Evolutionary conservation across 2,113 vertebrate genomes (phyloP), one percentile per base, ranked within the genome.

Genomic region (Cettia cetti): DNA sequence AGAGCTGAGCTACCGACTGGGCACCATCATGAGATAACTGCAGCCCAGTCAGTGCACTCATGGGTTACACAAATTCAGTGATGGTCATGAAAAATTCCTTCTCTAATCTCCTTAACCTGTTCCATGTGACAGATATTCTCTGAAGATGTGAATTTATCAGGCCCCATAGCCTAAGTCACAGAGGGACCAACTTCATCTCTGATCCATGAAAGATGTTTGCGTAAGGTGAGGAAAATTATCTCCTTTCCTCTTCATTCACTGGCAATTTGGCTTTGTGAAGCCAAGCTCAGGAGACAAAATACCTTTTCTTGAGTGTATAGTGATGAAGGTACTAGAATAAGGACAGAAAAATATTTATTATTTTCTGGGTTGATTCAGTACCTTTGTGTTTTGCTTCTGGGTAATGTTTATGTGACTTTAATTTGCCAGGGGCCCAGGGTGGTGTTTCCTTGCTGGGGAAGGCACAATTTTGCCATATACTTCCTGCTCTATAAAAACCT

Each of bases 41-140:
- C 2, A 10, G 9, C 17, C 35, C 64, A 0, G 0, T 13, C 40
- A 45, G 11, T 44, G 49, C 74, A 28, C 9, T 49, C 4, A 1
- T 44, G 11, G 5, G 53, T 83, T 56, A 22, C 26, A 45, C 30
- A 84, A 16, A 63, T 50, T 63, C 26, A 50, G 14, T 70, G 37
- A 12, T 18, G 12, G 8, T 37, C 19, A 16, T 11, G 8, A 59
- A 27, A 22, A 77, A 24, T 37, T 72, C 24, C 10, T 50, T 47
- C 52, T 81, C 13, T 74, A 11, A 59, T 86, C 18, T 59, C 12
- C 22, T 24, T 70, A 9, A 21, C 28, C 18, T 71, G 17, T 68
- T 53, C 24, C 19, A 13, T 23, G 5, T 10, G 20, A 72, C 13
- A 68, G 24, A 72, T 19, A 44, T 4, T 54, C 10, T 72, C 26